Conservation (phyloP, 2,113 vertebrate genomes). For the Ammospiza caudacuta region DNA sequence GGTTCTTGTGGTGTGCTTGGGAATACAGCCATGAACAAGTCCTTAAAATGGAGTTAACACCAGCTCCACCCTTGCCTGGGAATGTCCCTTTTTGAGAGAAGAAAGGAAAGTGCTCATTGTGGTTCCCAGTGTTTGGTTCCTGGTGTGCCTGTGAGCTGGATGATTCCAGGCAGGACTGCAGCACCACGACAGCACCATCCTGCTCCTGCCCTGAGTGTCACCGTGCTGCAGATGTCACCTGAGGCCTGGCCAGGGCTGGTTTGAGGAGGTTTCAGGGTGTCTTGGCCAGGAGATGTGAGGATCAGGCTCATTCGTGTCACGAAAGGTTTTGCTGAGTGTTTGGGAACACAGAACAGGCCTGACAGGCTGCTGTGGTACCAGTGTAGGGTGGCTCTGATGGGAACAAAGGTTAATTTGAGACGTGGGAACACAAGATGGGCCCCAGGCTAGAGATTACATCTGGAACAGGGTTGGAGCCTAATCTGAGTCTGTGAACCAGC, state of each 20-base stretch:
- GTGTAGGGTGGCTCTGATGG: not conserved
- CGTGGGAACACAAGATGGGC: not conserved
- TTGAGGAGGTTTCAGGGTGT: not conserved
- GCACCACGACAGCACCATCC: fast-evolving
- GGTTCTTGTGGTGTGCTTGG: not conserved
- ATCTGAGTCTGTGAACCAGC: not conserved
- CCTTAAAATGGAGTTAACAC: not conserved
- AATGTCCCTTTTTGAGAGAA: not conserved
- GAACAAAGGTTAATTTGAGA: conserved; percentile 29
- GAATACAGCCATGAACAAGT: not conserved
- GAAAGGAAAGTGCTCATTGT: not conserved
- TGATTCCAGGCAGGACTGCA: not conserved
- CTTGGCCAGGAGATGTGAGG: not conserved
- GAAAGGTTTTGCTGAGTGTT: not conserved
- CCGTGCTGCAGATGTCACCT: not conserved
- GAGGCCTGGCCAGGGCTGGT: not conserved
- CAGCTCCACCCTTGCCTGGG: not conserved
- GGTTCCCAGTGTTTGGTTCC: not conserved
- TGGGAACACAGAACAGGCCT: not conserved
- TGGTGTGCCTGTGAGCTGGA: not conserved
- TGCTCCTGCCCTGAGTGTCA: not conserved
- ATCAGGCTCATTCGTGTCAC: not conserved
- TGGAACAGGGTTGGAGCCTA: not conserved
- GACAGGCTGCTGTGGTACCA: not conserved
- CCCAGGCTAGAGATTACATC: conserved; percentile 14